These are phyloP conservation scores for Halichondria panicea DNA, from an alignment of 37 sponge, comb jelly and placozoan species.

Conservation along the genomic window DNA sequence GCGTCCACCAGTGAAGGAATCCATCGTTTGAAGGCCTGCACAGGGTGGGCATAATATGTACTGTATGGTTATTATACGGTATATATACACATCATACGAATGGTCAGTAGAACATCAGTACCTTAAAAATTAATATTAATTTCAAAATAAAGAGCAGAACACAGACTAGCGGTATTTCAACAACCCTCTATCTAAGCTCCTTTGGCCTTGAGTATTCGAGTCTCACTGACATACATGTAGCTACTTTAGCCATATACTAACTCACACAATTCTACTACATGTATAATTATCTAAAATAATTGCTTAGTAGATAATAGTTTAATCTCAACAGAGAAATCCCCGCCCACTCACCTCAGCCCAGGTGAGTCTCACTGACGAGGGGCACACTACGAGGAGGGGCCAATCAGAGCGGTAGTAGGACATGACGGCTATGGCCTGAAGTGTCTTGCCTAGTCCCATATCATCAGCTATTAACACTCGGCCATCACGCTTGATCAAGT, in stretches of 20 bases:
- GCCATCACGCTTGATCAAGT: conserved; percentile 68
- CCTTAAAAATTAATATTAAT: too few relatives aligned
- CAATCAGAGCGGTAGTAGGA: conserved; percentile 80
- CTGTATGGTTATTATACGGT: too few relatives aligned
- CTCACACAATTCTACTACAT: not conserved
- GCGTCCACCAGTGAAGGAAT: conserved; percentile 62
- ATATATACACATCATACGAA: too few relatives aligned
- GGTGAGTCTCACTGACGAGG: conserved; percentile 80
- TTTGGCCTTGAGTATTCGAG: too few relatives aligned
- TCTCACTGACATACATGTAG: not conserved
- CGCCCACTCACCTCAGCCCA: conserved; percentile 75
- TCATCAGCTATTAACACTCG: conserved; percentile 94
- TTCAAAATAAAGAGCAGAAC: too few relatives aligned
- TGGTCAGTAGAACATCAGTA: too few relatives aligned
- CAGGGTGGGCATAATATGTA: too few relatives aligned
- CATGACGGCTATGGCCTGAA: conserved; percentile 87
- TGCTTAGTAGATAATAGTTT: not conserved
- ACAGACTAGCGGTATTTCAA: too few relatives aligned
- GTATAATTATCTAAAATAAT: not conserved
- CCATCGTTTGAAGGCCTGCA: conserved; percentile 77
- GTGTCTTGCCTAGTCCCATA: conserved; percentile 97
- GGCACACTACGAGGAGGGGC: conserved; percentile 92
- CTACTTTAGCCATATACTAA: not conserved
- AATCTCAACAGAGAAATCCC: not conserved
- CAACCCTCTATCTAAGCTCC: too few relatives aligned